Base-by-base conservation (phyloP, 2,797 vertebrate genomes). In the Dipus sagitta region DNA sequence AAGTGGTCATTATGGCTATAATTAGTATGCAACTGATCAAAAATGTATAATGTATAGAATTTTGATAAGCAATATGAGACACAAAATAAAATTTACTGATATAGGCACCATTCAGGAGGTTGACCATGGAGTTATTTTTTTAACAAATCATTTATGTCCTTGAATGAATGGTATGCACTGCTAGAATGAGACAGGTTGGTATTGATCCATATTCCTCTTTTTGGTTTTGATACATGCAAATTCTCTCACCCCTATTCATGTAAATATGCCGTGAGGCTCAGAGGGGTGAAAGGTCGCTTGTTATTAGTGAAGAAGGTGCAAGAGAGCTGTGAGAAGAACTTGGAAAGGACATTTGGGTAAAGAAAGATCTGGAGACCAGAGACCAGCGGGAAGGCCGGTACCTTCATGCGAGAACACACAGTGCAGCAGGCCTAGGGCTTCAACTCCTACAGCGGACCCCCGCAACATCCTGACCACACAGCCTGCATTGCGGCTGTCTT, bases 71-170 rank as follows among this genome's bases (percentile, higher is more conserved):
- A 30, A 18, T 86, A 72, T 24, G n/a, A 84, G 91, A 68, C 42
- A 91, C 11, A 42, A 70, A 90, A 78, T 52, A 64, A 76, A 80
- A 52, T 78, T 82, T 84, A 75, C 32, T 91, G 54, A 81, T 89
- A 87, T n/a, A 68, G 30, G 10, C 15, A 78, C 68, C 52, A 71
- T 81, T 75, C 87, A 71, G 54, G 67, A 78, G 87, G 65, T 88
- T 28, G 77, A n/a, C 28, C 68, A 15, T 15, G 15, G n/a, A 14
- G 2, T 70, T 71, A 38, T 10, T 9, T 47, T 47, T 80, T 28
- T 67, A 94, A 81, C 47, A 42, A 52, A 38, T 64, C 72, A 14
- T 52, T 84, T 54, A 52, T 70, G 17, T 71, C 77, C 23, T 58
- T 4, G 18, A 90, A 54, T 6, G 9, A 79, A 52, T 67, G 26